Evolutionary conservation across 2,888 invertebrate genomes (phyloP), one percentile per base, ranked within the genome.

Genomic region (Leptinotarsa tumamoca): DNA sequence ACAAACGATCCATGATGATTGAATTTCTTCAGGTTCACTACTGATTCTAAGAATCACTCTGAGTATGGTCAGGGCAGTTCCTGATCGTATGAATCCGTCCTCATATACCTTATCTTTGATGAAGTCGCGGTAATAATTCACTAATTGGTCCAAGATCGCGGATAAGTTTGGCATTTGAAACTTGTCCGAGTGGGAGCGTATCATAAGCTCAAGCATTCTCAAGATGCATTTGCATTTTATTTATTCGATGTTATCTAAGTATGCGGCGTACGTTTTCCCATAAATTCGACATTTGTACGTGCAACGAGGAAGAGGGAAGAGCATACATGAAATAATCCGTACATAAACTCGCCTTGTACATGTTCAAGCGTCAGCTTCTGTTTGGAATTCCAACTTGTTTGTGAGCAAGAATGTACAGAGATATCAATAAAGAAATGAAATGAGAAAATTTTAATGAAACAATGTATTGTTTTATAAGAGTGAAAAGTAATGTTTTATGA

Each of bases 131-230:
- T 71, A 71, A 71, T 75, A 71, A 75, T 68, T 71, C 68, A 27
- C 71, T 75, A 75, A 75, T 75, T 75, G 74, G 74, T 68, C 68
- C 68, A 51, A 71, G 71, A 75, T 71, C 68, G 71, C 33, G 43
- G 63, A 63, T 63, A 63, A 63, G 33, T 43, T 63, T 63, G 63
- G 63, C 63, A 63, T 63, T 63, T 33, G 63, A 43, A 63, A 63
- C 61, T 23, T 15, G 23, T 17, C 14, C 63, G 63, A 33, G 63
- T 63, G 43, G 23, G 33, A 63, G 63, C 43, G 13, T 43, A 63
- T 63, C 63, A 63, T 63, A 63, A 63, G 63, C 63, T 43, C 63
- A 27, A 43, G 43, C 63, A 63, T 63, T 63, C 63, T 63, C 43
- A 18, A 18, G 33, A 43, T 63, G 43, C 63, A 63, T 63, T 63